phyloP scores from a whole-genome alignment of 2,113 vertebrate genomes.

The Psettodes erumei region DNA sequence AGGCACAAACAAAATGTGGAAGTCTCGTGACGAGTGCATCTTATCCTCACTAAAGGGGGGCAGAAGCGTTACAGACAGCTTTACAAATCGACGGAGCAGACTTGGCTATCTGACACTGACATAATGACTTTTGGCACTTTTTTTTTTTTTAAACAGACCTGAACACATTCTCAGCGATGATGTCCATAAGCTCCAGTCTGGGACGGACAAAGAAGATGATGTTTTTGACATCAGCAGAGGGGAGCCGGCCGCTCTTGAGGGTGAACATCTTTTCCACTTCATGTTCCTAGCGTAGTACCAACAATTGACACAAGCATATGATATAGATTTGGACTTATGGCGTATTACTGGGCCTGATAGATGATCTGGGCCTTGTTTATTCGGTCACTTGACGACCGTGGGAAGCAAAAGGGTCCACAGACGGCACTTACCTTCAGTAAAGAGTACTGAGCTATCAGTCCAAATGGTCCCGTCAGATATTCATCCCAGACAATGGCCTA shows the following conservation, averaged over 20 bases:
- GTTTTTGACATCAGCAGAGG: constrained; percentile 94
- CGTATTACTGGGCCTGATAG: background rate
- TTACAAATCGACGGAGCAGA: background rate
- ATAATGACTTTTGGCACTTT: background rate
- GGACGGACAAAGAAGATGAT: constrained; percentile 97
- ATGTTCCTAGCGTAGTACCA: constrained; percentile 87
- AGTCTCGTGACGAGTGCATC: constrained; percentile 88
- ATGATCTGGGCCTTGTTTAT: background rate
- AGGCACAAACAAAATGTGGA: constrained; percentile 96
- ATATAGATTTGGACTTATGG: background rate
- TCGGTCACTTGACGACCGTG: too few relatives aligned
- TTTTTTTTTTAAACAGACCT: constrained; percentile 78
- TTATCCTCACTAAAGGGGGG: constrained; percentile 88
- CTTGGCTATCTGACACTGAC: background rate
- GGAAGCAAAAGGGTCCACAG: too few relatives aligned
- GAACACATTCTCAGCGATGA: constrained; percentile 93
- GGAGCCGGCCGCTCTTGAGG: constrained; percentile 91
- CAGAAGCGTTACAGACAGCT: background rate
- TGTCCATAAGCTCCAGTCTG: constrained; percentile 95
- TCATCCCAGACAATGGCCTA: constrained; percentile 99
- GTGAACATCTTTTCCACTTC: constrained; percentile 99
- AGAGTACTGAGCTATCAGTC: constrained; percentile 97
- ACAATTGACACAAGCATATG: background rate
- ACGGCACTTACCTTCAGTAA: constrained; percentile 88
- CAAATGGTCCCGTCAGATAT: constrained; percentile 96